Conservation (phyloP, 2,113 vertebrate species). For the Proteles cristata region DNA sequence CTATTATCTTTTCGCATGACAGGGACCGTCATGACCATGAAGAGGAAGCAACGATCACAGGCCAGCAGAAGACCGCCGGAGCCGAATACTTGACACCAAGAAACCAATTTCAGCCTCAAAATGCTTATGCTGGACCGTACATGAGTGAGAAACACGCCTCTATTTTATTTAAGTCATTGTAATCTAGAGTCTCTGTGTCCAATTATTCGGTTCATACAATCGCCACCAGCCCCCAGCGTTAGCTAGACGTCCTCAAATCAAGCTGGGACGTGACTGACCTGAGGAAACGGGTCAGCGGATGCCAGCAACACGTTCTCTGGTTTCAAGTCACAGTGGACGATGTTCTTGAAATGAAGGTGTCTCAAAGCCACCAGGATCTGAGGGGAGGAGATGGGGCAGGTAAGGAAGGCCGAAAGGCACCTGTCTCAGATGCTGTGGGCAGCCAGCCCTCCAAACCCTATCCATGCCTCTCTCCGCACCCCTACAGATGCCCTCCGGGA, state of each 20-base stretch:
- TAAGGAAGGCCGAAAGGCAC: neutral
- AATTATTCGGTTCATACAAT: neutral
- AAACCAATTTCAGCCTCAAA: neutral
- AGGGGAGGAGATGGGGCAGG: neutral
- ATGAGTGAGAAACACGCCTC: neutral
- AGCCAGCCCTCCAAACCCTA: too few relatives aligned
- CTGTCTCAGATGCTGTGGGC: neutral
- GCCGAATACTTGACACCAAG: neutral
- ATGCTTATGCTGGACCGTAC: neutral
- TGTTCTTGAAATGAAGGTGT: conserved; percentile 96
- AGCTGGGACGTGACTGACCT: conserved; percentile 79
- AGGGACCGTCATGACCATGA: neutral
- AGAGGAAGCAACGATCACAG: neutral
- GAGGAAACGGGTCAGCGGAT: conserved; percentile 93
- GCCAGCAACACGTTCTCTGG: conserved; percentile 95
- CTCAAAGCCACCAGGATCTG: conserved; percentile 93
- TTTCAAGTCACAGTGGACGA: conserved; percentile 95
- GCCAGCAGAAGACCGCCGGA: neutral
- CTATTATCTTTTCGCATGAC: neutral
- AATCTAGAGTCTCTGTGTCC: neutral
- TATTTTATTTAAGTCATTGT: neutral
- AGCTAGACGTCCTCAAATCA: neutral
- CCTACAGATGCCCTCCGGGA: neutral
- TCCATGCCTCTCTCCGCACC: neutral
- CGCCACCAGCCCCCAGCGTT: neutral